Evolutionary conservation across 2,888 invertebrate species (phyloP).

Genomic region (Pegoplata infirma): DNA sequence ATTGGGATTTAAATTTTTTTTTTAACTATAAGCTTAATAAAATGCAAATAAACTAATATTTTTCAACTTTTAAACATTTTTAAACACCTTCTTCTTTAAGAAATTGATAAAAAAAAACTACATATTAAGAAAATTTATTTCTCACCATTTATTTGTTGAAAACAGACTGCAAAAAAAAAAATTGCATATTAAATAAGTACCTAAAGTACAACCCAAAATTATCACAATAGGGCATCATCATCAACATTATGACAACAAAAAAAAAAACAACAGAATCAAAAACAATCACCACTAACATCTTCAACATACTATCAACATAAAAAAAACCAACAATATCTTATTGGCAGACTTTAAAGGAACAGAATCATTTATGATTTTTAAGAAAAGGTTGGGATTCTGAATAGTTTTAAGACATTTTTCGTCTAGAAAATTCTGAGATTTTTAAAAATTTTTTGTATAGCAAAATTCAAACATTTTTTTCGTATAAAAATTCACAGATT

Average conservation of each 20-base stretch:
- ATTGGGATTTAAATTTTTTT: too few species aligned
- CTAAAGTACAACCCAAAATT: conserved; percentile 76
- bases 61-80: conserved; percentile 42
- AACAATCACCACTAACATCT: conserved; percentile 41
- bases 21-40: too few species aligned
- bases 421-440: too few species aligned
- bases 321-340: conserved; percentile 8
- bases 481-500: too few species aligned
- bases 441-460: too few species aligned
- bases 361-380: too few species aligned
- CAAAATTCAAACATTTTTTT: too few species aligned
- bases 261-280: conserved; percentile 15
- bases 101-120: conserved; percentile 21
- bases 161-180: conserved; percentile 65
- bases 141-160: conserved; percentile 43
- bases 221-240: conserved; percentile 77
- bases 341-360: background rate
- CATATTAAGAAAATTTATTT: conserved; percentile 44
- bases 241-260: conserved; percentile 64
- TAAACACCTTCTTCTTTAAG: conserved; percentile 45
- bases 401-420: too few species aligned
- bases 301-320: conserved; percentile 16
- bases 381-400: too few species aligned
- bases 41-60: too few species aligned
- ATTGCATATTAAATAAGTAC: conserved; percentile 76